phyloP scores from a whole-genome alignment of 2,888 invertebrate species.

The Sphinx pinastri region DNA sequence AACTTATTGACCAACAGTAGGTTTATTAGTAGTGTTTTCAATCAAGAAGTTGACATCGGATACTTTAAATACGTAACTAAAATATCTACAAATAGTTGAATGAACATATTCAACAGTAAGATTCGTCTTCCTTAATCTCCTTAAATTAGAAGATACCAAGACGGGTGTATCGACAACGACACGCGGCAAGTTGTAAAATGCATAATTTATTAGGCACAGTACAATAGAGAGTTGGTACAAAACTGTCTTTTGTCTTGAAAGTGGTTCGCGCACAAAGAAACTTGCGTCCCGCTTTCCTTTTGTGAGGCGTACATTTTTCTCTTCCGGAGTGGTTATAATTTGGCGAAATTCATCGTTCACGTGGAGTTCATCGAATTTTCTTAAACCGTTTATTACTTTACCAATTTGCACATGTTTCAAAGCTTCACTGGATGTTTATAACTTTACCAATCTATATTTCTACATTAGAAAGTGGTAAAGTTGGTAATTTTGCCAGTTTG shows the following conservation, averaged over 20 bases:
- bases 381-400: too few relatives aligned
- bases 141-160: not conserved
- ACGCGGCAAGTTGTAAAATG: constrained; percentile 43
- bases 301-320: constrained; percentile 44
- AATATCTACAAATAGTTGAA: not conserved
- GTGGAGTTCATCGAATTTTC: not conserved
- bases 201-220: constrained; percentile 38
- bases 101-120: not conserved
- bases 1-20: too few relatives aligned
- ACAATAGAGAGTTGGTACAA: constrained; percentile 32
- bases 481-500: too few relatives aligned
- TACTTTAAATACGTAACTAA: too few relatives aligned
- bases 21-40: too few relatives aligned
- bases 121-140: not conserved
- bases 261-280: constrained; percentile 45
- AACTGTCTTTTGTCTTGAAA: constrained; percentile 49
- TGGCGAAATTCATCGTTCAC: constrained; percentile 33
- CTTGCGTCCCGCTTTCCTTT: constrained; percentile 40
- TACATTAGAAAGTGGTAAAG: too few relatives aligned
- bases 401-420: too few relatives aligned
- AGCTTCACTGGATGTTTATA: too few relatives aligned
- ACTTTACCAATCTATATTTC: too few relatives aligned
- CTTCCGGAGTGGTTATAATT: constrained; percentile 44
- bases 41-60: too few relatives aligned
- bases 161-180: constrained; percentile 20